Percentiles rank a stretch among this genome's conserved stretches.
phyloP scores from a whole-genome alignment of 2,888 invertebrate species.

The Heterodera filipjevi region DNA sequence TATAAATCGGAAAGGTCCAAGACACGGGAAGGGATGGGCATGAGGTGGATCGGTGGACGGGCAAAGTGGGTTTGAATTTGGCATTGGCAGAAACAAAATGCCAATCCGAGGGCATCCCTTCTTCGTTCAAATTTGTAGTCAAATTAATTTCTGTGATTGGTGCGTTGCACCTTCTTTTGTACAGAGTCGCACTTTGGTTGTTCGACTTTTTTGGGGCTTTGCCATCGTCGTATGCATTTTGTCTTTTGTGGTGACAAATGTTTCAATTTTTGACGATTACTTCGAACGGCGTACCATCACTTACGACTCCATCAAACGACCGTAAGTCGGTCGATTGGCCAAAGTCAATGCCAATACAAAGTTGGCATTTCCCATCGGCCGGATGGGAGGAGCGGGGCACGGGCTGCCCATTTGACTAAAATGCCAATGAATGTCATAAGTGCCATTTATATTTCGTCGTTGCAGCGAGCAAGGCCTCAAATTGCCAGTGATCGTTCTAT shows the following conservation, averaged over 20 bases:
- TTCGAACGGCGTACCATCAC: constrained; percentile 44
- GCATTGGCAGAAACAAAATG: too few relatives aligned
- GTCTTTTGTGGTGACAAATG: constrained; percentile 36
- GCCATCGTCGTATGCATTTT: constrained; percentile 33
- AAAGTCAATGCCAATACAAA: too few relatives aligned
- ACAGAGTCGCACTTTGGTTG: constrained; percentile 30
- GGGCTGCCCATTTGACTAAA: too few relatives aligned
- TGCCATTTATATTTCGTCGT: background rate
- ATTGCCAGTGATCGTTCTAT: constrained; percentile 31
- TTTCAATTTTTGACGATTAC: constrained; percentile 38
- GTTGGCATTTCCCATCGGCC: background rate
- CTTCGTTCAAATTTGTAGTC: background rate
- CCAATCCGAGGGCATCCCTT: too few relatives aligned
- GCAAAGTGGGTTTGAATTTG: too few relatives aligned
- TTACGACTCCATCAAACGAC: constrained; percentile 41
- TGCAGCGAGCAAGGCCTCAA: background rate
- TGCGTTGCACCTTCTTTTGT: background rate
- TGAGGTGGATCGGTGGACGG: too few relatives aligned
- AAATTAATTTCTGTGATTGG: constrained; percentile 25
- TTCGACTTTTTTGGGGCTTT: constrained; percentile 34
- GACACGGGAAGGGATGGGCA: too few relatives aligned
- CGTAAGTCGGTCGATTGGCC: background rate
- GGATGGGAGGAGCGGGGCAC: background rate
- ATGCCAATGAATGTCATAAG: too few relatives aligned
- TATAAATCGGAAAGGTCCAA: too few relatives aligned